Evolutionary conservation across 1,140 invertebrate species (phyloP).

Genomic region (Trichomalopsis sarcophagae): DNA sequence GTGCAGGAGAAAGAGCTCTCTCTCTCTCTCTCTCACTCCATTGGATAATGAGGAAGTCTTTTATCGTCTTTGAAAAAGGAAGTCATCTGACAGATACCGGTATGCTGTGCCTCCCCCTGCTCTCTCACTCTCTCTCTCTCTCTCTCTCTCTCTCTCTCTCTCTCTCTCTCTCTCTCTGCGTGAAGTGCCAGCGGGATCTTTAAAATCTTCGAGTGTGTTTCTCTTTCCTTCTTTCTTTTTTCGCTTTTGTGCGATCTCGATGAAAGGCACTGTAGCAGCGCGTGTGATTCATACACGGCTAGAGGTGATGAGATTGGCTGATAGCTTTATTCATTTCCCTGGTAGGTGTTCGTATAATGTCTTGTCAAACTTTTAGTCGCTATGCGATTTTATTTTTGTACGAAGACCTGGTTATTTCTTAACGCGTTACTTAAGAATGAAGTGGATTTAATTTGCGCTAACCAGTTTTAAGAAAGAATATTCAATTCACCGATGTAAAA

Average conservation of each 20-base stretch:
- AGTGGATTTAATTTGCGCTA: not conserved
- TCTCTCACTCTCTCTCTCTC: not conserved
- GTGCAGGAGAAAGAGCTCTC: conserved; percentile 26
- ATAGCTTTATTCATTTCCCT: conserved; percentile 36
- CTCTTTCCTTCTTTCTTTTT: conserved; percentile 19
- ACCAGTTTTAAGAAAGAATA: too few relatives aligned
- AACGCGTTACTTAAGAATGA: too few relatives aligned
- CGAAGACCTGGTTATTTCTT: too few relatives aligned
- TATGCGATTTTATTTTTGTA: not conserved
- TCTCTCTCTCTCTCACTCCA: conserved; percentile 11
- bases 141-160: not conserved
- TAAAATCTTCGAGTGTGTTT: conserved; percentile 46
- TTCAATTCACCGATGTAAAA: too few relatives aligned
- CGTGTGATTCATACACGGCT: conserved; percentile 35
- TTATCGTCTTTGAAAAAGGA: conserved; percentile 53
- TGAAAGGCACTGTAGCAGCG: conserved; percentile 32
- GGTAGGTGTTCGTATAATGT: not conserved
- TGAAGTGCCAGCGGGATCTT: conserved; percentile 44
- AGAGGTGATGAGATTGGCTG: conserved; percentile 27
- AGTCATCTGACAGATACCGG: conserved; percentile 48
- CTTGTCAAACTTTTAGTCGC: too few relatives aligned
- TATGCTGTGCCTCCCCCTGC: not conserved
- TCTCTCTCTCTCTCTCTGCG: not conserved
- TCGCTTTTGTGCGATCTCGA: conserved; percentile 11
- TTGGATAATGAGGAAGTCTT: conserved; percentile 53